Conservation (phyloP, 2,113 vertebrate genomes). For the Melanocharis versteri region DNA sequence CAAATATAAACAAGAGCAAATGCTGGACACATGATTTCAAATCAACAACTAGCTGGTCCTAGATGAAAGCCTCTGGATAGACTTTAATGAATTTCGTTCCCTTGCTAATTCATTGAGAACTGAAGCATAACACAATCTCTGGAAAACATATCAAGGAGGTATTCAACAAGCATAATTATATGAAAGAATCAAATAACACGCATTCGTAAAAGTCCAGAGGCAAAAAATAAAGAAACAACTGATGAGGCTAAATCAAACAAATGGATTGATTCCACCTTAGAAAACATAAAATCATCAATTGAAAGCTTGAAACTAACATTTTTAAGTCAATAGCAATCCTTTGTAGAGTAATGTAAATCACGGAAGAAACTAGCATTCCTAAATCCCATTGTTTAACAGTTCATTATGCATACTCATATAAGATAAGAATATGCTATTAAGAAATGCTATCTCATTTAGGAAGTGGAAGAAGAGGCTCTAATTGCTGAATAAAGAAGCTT, state of each 20-base stretch:
- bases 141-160: neutral
- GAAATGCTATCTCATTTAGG: neutral
- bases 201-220: neutral
- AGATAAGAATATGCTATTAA: neutral
- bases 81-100: neutral
- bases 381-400: neutral
- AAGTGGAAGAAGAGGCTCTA: neutral
- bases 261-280: neutral
- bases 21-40: neutral
- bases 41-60: neutral
- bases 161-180: neutral
- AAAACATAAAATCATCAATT: neutral
- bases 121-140: neutral
- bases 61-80: neutral
- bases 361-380: neutral
- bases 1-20: neutral
- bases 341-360: neutral
- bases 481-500: neutral
- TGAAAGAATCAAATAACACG: neutral
- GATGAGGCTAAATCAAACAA: neutral
- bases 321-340: neutral
- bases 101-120: neutral
- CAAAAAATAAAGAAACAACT: conserved; percentile 8
- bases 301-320: neutral
- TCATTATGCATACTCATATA: neutral